Base-by-base conservation (phyloP, 1,140 invertebrate genomes). In the Sarcophaga bullata region DNA sequence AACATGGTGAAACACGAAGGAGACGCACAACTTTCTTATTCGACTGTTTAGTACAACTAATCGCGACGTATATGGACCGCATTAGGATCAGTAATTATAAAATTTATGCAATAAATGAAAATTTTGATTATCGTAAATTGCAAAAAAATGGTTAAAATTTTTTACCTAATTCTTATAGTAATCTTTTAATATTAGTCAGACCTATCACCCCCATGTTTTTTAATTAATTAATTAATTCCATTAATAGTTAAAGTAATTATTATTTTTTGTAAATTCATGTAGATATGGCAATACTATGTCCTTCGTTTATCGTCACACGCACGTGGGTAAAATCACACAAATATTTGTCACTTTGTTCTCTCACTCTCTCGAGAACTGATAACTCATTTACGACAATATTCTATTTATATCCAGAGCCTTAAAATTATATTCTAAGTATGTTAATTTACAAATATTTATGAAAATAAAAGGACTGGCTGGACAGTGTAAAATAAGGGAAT, bases 281-380 rank as follows among this genome's bases (percentile, higher is more conserved):
- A n/a, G n/a, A 4, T 58, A 58, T 58, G 54, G 54, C n/a, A n/a
- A 58, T n/a, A 58, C 54, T 37, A 37, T 37, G 25, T 4, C 25
- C 25, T 37, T 37, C 25, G 25, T 37, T 37, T 37, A 37, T 37
- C 25, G 11, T 58, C n/a, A 58, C 15, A 58, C 15, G 54, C 54
- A 58, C 54, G 54, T 58, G 54, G 15, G 15, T 58, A 58, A 58
- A 58, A 58, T 58, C 54, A 58, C 54, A 58, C 54, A 58, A 58
- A 58, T n/a, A n/a, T 58, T 6, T 15, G 13, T 58, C n/a, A 58
- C 13, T 15, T 58, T 58, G 7, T 58, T 58, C 54, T 58, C 54
- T 58, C 25, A 58, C n/a, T 58, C n/a, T 58, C 54, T 58, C 54
- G 25, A 37, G 4, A 37, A 37, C 25, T 37, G 25, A 37, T 37